Base-by-base conservation (phyloP, 2,797 vertebrate genomes). In the Poeciliopsis presidionis region DNA sequence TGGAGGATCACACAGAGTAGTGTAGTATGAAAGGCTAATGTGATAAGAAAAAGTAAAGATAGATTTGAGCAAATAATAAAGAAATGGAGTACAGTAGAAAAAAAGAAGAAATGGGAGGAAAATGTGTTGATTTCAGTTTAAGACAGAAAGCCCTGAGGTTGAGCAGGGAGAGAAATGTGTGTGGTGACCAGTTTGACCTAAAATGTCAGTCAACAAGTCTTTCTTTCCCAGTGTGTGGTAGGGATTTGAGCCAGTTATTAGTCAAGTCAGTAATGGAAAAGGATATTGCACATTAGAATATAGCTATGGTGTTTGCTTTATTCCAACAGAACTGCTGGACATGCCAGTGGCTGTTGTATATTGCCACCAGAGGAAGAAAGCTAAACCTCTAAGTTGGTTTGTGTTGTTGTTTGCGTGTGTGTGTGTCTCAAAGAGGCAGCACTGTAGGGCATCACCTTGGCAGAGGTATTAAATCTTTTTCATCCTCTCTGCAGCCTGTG, bases 401-500 rank as follows among this genome's bases (percentile, higher is more conserved):
- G 75, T 53, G 59, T 72, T 72, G 79, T 75, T 47, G n/a, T 82
- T 65, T 70, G 65, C 5, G 72, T 20, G 18, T 65, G 73, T 39
- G 28, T 51, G 69, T 73, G 61, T 80, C 72, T 72, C 11, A 86
- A 87, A 85, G 82, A 87, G 81, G 83, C 86, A 86, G 87, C 78
- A 84, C 91, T 83, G 87, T 79, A 89, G 91, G 90, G 89, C 91
- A 90, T 89, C 92, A 93, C 91, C 92, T 92, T 92, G 92, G 85
- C 86, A 87, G 89, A 87, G 85, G 89, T 92, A 91, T 89, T 94
- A 91, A 90, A 94, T 94, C 86, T 89, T 90, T 91, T 91, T 92
- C 89, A 91, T 93, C 90, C 90, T 91, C 89, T 84, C 90, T 78
- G 81, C 86, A 78, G 88, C 89, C 89, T 84, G 78, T 67, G 73